These are phyloP conservation scores for Hycleus phaleratus DNA, from an alignment of 1,140 invertebrate species.

Conservation along the genomic window DNA sequence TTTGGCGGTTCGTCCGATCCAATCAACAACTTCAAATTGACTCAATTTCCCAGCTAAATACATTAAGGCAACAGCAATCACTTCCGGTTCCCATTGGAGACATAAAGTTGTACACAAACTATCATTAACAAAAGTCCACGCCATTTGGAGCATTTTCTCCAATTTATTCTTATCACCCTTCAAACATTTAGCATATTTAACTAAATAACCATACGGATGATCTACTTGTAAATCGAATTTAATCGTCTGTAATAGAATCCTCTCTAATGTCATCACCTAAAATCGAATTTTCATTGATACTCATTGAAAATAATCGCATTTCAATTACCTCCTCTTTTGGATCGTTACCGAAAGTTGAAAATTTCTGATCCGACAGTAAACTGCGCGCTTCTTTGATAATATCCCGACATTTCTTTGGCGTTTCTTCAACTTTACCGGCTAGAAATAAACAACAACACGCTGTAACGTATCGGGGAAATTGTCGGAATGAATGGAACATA, in stretches of 20 bases:
- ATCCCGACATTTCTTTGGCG: conserved; percentile 98
- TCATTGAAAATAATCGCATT: too few species aligned
- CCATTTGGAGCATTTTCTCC: conserved; percentile 98
- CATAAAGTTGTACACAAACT: conserved; percentile 94
- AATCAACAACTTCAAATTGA: conserved; percentile 92
- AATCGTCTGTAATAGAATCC: conserved; percentile 95
- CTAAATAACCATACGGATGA: conserved; percentile 90
- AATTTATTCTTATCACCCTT: conserved; percentile 90
- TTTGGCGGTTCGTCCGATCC: conserved; percentile 72
- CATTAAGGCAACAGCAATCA: conserved; percentile 95
- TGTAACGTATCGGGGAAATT: conserved; percentile 96
- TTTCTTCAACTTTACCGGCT: conserved; percentile 99
- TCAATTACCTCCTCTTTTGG: conserved; percentile 78
- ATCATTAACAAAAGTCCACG: conserved; percentile 99
- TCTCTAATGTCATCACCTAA: conserved; percentile 73
- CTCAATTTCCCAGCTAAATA: conserved; percentile 93
- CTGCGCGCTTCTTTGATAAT: conserved; percentile 85
- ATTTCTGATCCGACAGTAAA: conserved; percentile 74
- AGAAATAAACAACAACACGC: conserved; percentile 95
- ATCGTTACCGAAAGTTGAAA: conserved; percentile 85
- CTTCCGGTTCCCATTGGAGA: conserved; percentile 98
- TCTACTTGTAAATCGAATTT: conserved; percentile 98
- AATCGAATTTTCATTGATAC: too few species aligned
- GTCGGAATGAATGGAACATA: conserved; percentile 96
- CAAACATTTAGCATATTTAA: conserved; percentile 94